phyloP scores from a whole-genome alignment of 2,888 invertebrate genomes.

The Troglohyphantes excavatus region DNA sequence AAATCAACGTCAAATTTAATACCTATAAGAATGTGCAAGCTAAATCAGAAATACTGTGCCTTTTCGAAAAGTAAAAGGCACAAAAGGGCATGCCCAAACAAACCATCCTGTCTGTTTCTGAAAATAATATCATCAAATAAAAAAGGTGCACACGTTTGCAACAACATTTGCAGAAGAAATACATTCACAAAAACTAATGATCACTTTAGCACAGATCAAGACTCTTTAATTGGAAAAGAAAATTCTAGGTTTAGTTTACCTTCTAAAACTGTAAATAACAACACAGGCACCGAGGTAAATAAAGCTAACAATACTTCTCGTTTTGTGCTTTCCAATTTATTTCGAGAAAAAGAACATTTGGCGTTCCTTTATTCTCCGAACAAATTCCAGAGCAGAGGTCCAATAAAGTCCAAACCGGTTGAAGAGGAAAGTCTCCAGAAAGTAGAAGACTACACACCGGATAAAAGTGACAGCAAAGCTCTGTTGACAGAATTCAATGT shows the following conservation, averaged over 20 bases:
- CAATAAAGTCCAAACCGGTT: background rate
- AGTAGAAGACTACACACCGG: background rate
- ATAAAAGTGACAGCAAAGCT: background rate
- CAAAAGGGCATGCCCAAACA: background rate
- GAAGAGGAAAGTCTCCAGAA: background rate
- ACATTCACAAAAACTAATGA: too few species aligned
- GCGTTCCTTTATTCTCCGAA: background rate
- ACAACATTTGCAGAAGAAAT: background rate
- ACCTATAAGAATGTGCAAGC: background rate
- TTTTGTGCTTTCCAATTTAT: slow-evolving; percentile 1
- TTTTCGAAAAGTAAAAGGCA: background rate
- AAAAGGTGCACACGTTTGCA: background rate
- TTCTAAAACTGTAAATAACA: background rate
- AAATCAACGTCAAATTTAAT: background rate
- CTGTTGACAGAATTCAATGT: background rate
- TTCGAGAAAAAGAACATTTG: background rate
- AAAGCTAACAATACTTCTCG: background rate
- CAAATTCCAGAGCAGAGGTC: background rate
- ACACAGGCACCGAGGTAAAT: background rate
- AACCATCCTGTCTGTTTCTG: background rate
- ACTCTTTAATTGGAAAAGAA: background rate
- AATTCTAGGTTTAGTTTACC: background rate
- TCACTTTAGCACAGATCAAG: too few species aligned
- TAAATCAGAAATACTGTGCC: slow-evolving; percentile 3
- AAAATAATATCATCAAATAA: background rate